Conservation (phyloP, 2,797 vertebrate species). For the Lutjanus campechanus region DNA sequence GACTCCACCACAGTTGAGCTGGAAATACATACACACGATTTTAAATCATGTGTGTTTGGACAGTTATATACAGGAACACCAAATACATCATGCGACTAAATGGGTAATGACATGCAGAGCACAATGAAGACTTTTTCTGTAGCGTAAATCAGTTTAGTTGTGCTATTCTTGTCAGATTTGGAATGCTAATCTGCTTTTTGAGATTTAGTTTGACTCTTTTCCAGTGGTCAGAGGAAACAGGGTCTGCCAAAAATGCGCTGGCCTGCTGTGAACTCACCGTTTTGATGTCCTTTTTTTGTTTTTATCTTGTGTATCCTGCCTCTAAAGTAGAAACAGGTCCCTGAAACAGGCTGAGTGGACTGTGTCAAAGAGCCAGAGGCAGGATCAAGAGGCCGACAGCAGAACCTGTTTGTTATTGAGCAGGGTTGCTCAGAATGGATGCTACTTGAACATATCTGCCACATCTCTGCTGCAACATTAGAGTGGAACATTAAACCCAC, state of each 20-base stretch:
- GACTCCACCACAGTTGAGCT: background rate
- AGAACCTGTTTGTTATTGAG: conserved; percentile 10
- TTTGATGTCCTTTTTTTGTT: background rate
- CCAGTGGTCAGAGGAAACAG: conserved; percentile 38
- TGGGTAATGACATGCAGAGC: background rate
- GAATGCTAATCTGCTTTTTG: conserved; percentile 20
- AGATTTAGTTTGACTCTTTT: conserved; percentile 12
- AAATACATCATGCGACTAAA: background rate
- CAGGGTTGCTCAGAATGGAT: background rate
- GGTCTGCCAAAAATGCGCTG: conserved; percentile 35
- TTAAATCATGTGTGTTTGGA: background rate
- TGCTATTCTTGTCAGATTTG: background rate
- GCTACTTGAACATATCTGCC: background rate
- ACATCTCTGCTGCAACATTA: background rate
- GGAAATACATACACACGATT: background rate
- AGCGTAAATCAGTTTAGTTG: background rate
- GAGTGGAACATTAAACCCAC: background rate
- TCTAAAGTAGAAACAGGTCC: conserved; percentile 10
- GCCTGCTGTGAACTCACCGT: conserved; percentile 15
- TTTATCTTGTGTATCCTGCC: conserved; percentile 23
- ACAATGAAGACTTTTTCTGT: background rate
- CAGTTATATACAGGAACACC: background rate
- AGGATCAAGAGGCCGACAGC: background rate
- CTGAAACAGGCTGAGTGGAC: conserved; percentile 9
- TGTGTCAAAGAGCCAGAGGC: conserved; percentile 11